Percentiles rank a stretch among this genome's conserved stretches.
These are phyloP conservation scores for Nycticebus coucang DNA, from an alignment of 2,113 vertebrate genomes.

Conservation along the genomic window DNA sequence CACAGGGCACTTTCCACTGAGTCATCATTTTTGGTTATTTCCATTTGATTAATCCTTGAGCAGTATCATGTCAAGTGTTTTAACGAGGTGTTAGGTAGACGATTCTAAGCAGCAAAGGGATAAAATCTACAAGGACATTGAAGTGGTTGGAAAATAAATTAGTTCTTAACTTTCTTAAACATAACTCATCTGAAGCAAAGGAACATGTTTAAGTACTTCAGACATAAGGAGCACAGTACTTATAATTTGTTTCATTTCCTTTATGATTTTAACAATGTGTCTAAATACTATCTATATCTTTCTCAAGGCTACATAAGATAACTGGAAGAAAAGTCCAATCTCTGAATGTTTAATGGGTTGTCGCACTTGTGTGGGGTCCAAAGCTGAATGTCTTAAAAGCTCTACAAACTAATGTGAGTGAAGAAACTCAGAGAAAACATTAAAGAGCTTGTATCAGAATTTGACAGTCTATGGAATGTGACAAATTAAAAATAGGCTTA, in stretches of 20 bases:
- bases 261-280: neutral
- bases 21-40: too few relatives aligned
- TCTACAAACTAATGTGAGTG: rapidly evolving
- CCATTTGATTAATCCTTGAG: too few relatives aligned
- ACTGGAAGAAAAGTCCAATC: neutral
- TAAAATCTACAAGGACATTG: too few relatives aligned
- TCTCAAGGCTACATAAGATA: too few relatives aligned
- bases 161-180: neutral
- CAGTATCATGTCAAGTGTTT: too few relatives aligned
- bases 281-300: neutral
- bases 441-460: neutral
- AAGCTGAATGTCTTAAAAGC: neutral
- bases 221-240: rapidly evolving
- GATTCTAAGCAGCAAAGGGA: neutral
- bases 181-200: neutral
- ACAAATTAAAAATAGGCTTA: neutral
- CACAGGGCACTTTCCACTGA: neutral
- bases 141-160: too few relatives aligned
- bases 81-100: neutral
- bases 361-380: too few relatives aligned
- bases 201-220: neutral
- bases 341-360: rapidly evolving
- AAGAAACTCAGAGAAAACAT: too few relatives aligned
- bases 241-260: neutral
- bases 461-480: rapidly evolving